phyloP scores from a whole-genome alignment of 2,113 vertebrate species.

The Mormoops blainvillei region DNA sequence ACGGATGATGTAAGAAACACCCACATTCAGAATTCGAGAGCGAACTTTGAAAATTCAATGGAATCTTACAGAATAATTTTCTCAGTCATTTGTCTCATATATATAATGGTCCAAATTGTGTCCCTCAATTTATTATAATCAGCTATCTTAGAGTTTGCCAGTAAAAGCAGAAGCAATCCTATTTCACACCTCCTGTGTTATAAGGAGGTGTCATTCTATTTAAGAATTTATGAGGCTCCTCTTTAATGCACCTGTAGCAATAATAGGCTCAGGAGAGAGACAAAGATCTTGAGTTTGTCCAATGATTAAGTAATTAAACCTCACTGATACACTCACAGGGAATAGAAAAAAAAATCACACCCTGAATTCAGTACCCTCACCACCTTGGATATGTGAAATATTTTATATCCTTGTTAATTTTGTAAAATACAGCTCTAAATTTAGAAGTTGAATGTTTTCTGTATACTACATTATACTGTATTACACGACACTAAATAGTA shows the following conservation, averaged over 20 bases:
- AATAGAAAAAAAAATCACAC: not conserved
- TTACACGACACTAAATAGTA: not conserved
- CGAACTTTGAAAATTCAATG: slow-evolving; percentile 13
- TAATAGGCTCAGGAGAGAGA: not conserved
- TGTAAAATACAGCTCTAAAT: not conserved
- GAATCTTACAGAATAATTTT: not conserved
- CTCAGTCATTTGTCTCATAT: not conserved
- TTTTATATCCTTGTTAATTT: not conserved
- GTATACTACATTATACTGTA: not conserved
- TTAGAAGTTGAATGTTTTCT: slow-evolving; percentile 4
- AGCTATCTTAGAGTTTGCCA: not conserved
- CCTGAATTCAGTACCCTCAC: not conserved
- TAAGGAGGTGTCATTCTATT: not conserved
- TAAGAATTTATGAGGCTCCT: not conserved
- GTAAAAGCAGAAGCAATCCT: not conserved
- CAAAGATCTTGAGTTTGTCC: not conserved
- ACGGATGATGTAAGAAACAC: slow-evolving; percentile 2
- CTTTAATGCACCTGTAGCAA: not conserved
- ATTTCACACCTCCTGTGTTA: not conserved
- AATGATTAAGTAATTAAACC: not conserved
- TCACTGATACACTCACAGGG: not conserved
- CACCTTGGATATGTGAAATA: not conserved
- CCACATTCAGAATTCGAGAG: not conserved
- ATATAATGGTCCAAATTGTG: not conserved
- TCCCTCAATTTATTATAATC: not conserved